Conservation (phyloP, 2,888 invertebrate species). For the Oeneis ivallda region DNA sequence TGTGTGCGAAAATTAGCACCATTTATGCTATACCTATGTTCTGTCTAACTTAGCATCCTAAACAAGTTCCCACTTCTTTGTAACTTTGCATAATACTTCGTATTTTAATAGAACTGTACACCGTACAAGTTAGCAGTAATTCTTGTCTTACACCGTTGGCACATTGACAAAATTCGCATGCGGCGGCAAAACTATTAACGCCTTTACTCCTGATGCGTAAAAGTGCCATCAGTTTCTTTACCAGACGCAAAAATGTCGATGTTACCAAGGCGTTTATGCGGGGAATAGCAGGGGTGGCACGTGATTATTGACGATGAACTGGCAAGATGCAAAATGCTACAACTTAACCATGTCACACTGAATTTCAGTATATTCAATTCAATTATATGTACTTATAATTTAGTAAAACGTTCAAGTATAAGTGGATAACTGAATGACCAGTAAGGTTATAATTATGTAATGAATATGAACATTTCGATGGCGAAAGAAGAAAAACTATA, state of each 20-base stretch:
- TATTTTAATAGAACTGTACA: neutral
- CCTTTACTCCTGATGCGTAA: no score
- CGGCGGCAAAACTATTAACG: no score
- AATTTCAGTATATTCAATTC: neutral
- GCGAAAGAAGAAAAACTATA: neutral
- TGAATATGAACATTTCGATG: neutral
- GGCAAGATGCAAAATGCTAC: neutral
- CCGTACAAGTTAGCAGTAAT: neutral
- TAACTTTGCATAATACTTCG: neutral
- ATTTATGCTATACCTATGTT: neutral
- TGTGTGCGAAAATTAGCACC: neutral
- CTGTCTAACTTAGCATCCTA: neutral
- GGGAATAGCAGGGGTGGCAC: constrained; percentile 19
- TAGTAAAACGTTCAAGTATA: no score
- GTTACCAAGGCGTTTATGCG: neutral
- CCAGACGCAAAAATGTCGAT: no score
- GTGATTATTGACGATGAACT: neutral
- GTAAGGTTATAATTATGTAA: no score
- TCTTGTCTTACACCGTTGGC: neutral
- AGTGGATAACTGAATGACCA: no score
- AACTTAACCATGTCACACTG: neutral
- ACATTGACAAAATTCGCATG: no score
- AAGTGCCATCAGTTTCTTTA: no score
- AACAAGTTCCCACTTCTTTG: neutral
- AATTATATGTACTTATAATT: neutral